Percentiles rank a stretch among this genome's conserved stretches.
Conservation (phyloP, 2,113 vertebrate genomes). For the Prinia subflava region DNA sequence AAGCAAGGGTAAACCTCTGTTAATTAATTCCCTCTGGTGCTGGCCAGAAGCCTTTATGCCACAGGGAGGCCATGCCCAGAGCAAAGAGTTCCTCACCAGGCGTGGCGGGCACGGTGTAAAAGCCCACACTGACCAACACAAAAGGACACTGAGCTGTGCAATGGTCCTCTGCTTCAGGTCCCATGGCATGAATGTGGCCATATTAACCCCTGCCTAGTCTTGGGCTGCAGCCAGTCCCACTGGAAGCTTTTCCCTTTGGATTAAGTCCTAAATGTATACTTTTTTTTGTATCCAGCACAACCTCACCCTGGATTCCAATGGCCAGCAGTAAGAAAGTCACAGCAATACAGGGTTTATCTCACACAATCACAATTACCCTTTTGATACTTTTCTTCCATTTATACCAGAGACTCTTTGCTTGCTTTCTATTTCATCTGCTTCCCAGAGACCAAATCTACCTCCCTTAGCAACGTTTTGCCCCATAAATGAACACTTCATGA, state of each 20-base stretch:
- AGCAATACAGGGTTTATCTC: neutral
- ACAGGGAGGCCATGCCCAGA: neutral
- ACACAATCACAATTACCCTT: neutral
- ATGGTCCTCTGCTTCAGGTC: neutral
- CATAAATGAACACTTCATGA: neutral
- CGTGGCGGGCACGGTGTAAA: neutral
- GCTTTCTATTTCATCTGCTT: conserved; percentile 2
- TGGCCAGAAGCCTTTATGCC: neutral
- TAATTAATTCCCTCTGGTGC: neutral
- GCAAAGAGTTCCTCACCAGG: neutral
- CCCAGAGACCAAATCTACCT: conserved; percentile 3
- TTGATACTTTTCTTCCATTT: neutral
- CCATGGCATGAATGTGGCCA: neutral
- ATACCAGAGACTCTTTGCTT: neutral
- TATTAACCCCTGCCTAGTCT: neutral
- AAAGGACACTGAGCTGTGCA: neutral
- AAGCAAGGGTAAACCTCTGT: neutral
- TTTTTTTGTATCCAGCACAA: neutral
- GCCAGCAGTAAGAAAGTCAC: neutral
- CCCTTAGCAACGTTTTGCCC: neutral
- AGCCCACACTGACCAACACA: neutral
- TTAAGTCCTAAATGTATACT: neutral
- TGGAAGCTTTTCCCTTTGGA: neutral
- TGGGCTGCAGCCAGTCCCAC: neutral
- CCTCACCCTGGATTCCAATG: neutral